Percentiles rank a stretch among this genome's conserved stretches.
Evolutionary conservation across 1,140 invertebrate genomes (phyloP).

Genomic region (Stegodyphus dumicola): DNA sequence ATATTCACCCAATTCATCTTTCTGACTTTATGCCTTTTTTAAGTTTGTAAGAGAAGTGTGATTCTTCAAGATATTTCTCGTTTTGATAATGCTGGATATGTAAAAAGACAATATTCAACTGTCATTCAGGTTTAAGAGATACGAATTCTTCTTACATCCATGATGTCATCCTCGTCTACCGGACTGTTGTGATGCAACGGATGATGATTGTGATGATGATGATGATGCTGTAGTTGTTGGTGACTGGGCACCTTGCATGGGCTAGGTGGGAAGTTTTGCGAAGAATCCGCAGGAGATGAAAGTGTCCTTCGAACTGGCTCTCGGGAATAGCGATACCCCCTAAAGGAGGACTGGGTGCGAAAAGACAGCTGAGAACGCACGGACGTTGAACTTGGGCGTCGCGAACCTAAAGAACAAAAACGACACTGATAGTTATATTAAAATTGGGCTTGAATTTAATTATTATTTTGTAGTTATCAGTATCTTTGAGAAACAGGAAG

Average conservation of each 20-base stretch:
- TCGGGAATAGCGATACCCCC: conserved; percentile 38
- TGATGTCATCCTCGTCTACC: conserved; percentile 39
- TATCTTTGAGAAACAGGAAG: no score
- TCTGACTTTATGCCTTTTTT: no score
- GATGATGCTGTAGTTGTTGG: conserved; percentile 36
- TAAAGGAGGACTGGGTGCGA: conserved; percentile 47
- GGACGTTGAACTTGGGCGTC: conserved; percentile 58
- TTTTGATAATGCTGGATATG: no score
- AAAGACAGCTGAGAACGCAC: conserved; percentile 51
- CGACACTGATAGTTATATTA: background rate
- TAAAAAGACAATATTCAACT: no score
- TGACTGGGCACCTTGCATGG: conserved; percentile 49
- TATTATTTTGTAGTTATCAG: no score
- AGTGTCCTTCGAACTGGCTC: conserved; percentile 40
- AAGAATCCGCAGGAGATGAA: conserved; percentile 48
- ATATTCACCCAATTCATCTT: no score
- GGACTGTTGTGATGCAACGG: conserved; percentile 52
- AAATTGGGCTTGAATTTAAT: no score
- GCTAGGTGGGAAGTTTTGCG: conserved; percentile 6
- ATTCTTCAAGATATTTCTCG: no score
- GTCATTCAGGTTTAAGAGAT: no score
- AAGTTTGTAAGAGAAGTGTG: no score
- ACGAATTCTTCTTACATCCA: conserved; percentile 5
- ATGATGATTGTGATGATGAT: conserved; percentile 15
- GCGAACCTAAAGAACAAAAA: conserved; percentile 43